Base-by-base conservation (phyloP, 2,888 invertebrate species). In the Charanyca ferruginea region DNA sequence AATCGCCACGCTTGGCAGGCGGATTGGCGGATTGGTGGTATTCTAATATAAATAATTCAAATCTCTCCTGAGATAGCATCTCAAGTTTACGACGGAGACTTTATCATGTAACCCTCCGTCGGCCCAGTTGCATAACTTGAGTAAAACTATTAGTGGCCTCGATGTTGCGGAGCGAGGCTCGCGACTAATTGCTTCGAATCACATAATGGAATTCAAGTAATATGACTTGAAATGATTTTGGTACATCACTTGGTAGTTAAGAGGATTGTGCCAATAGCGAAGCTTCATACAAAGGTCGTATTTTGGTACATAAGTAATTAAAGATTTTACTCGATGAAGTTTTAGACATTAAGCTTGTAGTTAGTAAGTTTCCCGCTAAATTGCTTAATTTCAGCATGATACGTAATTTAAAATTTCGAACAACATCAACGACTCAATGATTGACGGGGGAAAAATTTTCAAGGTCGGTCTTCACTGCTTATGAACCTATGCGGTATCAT, bases 91-190 rank as follows among this genome's bases (percentile, higher is more conserved):
- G 45, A 23, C 25, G n/a, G 28, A 66, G 53, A 61, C 60, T 53
- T 60, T 58, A 53, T 49, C 28, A 58, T 45, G 41, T 47, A 58
- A 61, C 53, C 42, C 25, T 44, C 28, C 3, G 8, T 16, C 9
- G 72, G 28, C 64, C 79, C 16, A 79, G 53, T 61, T 81, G 62
- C 67, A 71, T 67, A 71, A 71, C 76, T 79, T 49, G 20, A 28
- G 62, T 67, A 54, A 58, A 75, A 67, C 65, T 80, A 79, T 79
- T 66, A 62, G 35, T 51, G 66, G 45, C 47, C 52, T 51, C 44
- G 55, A 59, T 63, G 62, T 74, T 51, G 25, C 70, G 45, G 25
- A 23, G 41, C 42, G 60, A 20, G 20, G 48, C 20, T 11, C 22
- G 16, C 18, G 25, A 44, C 59, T 67, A 65, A 62, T 75, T 66